Percentiles rank a stretch among this genome's conserved stretches.
These are phyloP conservation scores for Nephrotoma appendiculata DNA, from an alignment of 2,888 invertebrate species.

Conservation along the genomic window DNA sequence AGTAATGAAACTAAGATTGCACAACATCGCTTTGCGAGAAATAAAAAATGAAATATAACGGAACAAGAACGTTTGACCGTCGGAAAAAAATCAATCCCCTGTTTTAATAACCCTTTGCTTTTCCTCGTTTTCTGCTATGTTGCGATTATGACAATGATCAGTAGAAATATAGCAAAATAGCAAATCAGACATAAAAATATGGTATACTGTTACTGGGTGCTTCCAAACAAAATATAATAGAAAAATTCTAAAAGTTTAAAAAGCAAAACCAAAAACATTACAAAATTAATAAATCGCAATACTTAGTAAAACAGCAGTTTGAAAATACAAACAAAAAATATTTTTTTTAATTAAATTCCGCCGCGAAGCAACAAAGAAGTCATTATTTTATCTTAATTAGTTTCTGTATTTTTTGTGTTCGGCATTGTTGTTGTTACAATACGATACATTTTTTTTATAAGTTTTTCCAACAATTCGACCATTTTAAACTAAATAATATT, in stretches of 20 bases:
- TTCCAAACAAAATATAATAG: neutral
- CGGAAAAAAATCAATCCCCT: too few species aligned
- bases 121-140: too few species aligned
- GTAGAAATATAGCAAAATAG: neutral
- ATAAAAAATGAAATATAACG: too few species aligned
- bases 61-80: too few species aligned
- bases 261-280: neutral
- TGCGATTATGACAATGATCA: neutral
- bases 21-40: too few species aligned
- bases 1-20: too few species aligned
- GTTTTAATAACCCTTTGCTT: too few species aligned
- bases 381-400: conserved; percentile 16
- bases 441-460: neutral
- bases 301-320: neutral
- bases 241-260: neutral
- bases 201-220: neutral
- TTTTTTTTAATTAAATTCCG: conserved; percentile 12
- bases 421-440: neutral
- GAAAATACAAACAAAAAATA: conserved; percentile 4
- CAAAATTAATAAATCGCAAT: neutral
- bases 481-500: neutral
- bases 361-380: conserved; percentile 12
- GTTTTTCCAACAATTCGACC: conserved; percentile 2
- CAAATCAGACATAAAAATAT: neutral
- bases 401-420: conserved; percentile 6